These are phyloP conservation scores for Chironomus tentans DNA, from an alignment of 2,888 invertebrate species.

Conservation along the genomic window DNA sequence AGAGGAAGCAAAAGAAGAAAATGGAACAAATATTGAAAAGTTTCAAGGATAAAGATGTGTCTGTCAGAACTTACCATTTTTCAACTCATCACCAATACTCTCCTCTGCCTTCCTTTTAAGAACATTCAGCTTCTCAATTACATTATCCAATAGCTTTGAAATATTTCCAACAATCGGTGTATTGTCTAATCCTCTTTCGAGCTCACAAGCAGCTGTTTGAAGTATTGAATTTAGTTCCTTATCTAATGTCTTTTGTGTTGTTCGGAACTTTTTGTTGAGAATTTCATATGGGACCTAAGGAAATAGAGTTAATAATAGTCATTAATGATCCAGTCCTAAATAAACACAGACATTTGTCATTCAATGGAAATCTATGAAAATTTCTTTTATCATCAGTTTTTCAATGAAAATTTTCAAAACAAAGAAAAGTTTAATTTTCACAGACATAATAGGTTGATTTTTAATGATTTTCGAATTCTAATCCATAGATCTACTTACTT, in stretches of 20 bases:
- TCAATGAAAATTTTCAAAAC: not conserved
- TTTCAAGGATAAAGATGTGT: too few species aligned
- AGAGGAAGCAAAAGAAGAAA: not conserved
- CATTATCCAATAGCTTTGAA: conserved; percentile 61
- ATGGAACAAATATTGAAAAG: not conserved
- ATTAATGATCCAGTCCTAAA: conserved; percentile 9
- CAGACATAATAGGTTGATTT: not conserved
- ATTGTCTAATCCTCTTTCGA: conserved; percentile 61
- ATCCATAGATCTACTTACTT: conserved; percentile 48
- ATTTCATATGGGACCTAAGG: conserved; percentile 92
- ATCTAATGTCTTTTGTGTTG: conserved; percentile 89
- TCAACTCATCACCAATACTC: conserved; percentile 82
- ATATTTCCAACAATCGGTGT: not conserved
- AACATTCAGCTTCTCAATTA: conserved; percentile 80
- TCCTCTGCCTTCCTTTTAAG: conserved; percentile 93
- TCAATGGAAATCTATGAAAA: not conserved
- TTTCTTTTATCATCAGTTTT: not conserved
- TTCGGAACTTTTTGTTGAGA: conserved; percentile 92
- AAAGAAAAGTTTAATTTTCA: not conserved
- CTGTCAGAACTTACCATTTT: conserved; percentile 52
- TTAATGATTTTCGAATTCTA: not conserved
- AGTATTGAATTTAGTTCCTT: conserved; percentile 79
- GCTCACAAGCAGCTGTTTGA: conserved; percentile 63
- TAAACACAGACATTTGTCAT: not conserved
- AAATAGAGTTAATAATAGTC: conserved; percentile 18